Conservation (phyloP, 2,888 invertebrate genomes). For the Nymphalis c-album region DNA sequence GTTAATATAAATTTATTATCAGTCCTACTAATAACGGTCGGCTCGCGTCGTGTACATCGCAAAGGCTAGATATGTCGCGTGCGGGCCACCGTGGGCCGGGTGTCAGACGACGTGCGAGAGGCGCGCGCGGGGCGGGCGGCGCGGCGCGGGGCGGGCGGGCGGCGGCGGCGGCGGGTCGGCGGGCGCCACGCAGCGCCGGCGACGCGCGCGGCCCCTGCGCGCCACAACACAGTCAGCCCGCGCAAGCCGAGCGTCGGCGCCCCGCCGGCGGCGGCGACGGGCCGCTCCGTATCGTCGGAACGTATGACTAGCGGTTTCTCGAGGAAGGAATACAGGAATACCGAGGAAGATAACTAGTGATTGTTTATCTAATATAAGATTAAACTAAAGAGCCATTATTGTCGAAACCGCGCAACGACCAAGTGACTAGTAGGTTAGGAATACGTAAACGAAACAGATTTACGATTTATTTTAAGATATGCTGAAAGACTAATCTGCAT, state of each 20-base stretch:
- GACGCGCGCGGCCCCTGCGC: slow-evolving; percentile 65
- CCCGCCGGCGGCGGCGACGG: background rate
- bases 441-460: too few relatives aligned
- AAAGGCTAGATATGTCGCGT: background rate
- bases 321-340: too few relatives aligned
- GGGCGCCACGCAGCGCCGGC: slow-evolving; percentile 65
- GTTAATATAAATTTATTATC: background rate
- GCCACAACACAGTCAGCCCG: slow-evolving; percentile 52
- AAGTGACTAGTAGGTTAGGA: too few relatives aligned
- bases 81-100: slow-evolving; percentile 22
- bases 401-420: too few relatives aligned
- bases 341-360: too few relatives aligned
- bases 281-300: background rate
- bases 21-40: background rate
- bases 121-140: slow-evolving; percentile 41
- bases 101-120: slow-evolving; percentile 58
- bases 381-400: too few relatives aligned
- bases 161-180: slow-evolving; percentile 41
- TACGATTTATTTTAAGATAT: too few relatives aligned
- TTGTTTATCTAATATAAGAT: too few relatives aligned
- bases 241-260: slow-evolving; percentile 41
- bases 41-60: background rate
- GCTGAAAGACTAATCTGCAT: too few relatives aligned
- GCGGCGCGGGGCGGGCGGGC: slow-evolving; percentile 30
- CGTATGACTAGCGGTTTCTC: too few relatives aligned